Evolutionary conservation across 2,888 invertebrate species (phyloP), one percentile per base, ranked within the genome.

Genomic region (Tolmerus cingulatus): DNA sequence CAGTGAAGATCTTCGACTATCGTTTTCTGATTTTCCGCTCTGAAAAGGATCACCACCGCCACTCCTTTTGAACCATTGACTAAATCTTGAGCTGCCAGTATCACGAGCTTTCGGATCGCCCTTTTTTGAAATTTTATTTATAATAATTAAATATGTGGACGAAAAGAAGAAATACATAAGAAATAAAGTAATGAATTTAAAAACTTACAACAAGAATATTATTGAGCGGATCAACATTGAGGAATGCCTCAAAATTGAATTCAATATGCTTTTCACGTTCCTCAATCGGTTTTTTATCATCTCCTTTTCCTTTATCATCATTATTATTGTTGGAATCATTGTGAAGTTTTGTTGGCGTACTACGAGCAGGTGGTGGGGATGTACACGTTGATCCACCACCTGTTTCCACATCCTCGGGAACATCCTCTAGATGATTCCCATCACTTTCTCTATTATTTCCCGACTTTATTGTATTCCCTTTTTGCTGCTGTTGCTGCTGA

Each of bases 231-330:
- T 97, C 97, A 90, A 96, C 95, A 91, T 97, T 96, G 89, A 98
- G 94, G 91, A 97, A 96, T 89, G 96, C 97, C 90, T 97, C 97
- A 89, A 98, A 94, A 93, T 97, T 97, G 91, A 97, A 97, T 90
- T 95, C 94, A 14, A 93, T 92, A 16, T 93, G 93, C 87, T 88
- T 88, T n/a, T 87, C 77, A n/a, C n/a, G 27, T 16, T 87, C 57
- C 8, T 55, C 51, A 34, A 9, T 14, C 19, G 85, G 30, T 78
- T 55, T 40, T 27, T 66, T 77, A 4, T 86, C 76, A 12, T 86
- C 81, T 12, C 81, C 27, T 23, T 86, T 82, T 16, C 19, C 46
- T 19, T 40, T 23, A 84, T 57, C 57, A 76, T 88, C 46, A 23
- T 43, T 43, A 37, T 87, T 37, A 27, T 88, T 87, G 34, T 84